Evolutionary conservation across 1,140 invertebrate species (phyloP).

Genomic region (Aphis gossypii): DNA sequence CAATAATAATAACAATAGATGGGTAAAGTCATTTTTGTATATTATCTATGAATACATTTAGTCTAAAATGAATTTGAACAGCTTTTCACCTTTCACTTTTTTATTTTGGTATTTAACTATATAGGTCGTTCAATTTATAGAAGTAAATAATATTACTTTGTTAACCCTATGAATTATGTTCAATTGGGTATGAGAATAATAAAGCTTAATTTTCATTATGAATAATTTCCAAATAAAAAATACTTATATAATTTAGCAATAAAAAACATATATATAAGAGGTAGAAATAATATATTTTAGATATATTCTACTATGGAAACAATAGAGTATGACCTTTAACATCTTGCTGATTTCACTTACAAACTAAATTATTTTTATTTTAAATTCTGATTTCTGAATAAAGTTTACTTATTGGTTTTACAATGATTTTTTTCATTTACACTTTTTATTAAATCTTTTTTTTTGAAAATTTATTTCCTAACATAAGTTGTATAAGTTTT

Average conservation of each 20-base stretch:
- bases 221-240: not conserved
- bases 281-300: not conserved
- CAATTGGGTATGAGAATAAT: not conserved
- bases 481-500: not conserved
- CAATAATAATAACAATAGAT: constrained; percentile 29
- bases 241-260: not conserved
- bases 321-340: not conserved
- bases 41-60: constrained; percentile 25
- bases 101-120: not conserved
- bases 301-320: not conserved
- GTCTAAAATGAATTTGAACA: not conserved
- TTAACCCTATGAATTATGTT: not conserved
- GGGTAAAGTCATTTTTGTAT: not conserved
- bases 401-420: not conserved
- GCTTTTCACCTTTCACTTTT: constrained; percentile 39
- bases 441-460: not conserved
- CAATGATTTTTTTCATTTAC: not conserved
- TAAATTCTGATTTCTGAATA: not conserved
- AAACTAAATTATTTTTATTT: not conserved
- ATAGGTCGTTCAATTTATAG: not conserved
- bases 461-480: not conserved
- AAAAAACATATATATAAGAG: not conserved
- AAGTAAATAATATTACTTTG: not conserved
- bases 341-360: not conserved
- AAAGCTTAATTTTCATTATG: not conserved